Evolutionary conservation across 1,140 invertebrate genomes (phyloP).

Genomic region (Tribolium castaneum): DNA sequence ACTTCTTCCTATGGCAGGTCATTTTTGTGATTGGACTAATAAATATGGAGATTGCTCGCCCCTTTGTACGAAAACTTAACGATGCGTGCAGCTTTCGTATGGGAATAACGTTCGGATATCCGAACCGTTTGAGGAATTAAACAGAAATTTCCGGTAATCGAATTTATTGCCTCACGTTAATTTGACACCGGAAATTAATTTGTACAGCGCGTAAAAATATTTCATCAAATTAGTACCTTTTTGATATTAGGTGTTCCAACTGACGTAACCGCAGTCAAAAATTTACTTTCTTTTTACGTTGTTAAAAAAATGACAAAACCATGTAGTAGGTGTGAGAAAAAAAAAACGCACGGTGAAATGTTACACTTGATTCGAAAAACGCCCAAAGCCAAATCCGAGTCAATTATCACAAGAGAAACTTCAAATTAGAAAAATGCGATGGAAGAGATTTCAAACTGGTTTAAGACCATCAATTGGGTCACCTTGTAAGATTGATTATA

Average conservation of each 20-base stretch:
- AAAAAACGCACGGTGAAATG: conserved; percentile 8
- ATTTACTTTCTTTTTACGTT: neutral
- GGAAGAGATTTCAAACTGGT: conserved; percentile 33
- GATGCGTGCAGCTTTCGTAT: conserved; percentile 38
- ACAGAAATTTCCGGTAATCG: conserved; percentile 42
- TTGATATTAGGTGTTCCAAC: conserved; percentile 22
- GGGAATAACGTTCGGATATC: conserved; percentile 37
- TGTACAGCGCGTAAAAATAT: conserved; percentile 10
- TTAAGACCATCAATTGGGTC: conserved; percentile 38
- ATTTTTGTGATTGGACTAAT: conserved; percentile 4
- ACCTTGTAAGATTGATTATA: conserved; percentile 34
- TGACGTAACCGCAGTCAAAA: conserved; percentile 7
- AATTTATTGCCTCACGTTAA: conserved; percentile 37
- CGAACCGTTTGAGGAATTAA: conserved; percentile 36
- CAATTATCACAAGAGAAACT: conserved; percentile 26
- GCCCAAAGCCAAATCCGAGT: neutral
- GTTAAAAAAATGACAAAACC: neutral
- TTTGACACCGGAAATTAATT: conserved; percentile 39
- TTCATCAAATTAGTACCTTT: conserved; percentile 24
- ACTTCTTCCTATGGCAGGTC: neutral
- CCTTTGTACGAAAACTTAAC: conserved; percentile 34
- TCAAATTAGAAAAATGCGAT: conserved; percentile 31
- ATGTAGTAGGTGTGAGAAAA: conserved; percentile 4
- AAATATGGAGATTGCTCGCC: conserved; percentile 21
- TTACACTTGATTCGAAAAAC: neutral